Evolutionary conservation across 2,113 vertebrate species (phyloP), one percentile per base, ranked within the genome.

Genomic region (Gambusia holbrooki): DNA sequence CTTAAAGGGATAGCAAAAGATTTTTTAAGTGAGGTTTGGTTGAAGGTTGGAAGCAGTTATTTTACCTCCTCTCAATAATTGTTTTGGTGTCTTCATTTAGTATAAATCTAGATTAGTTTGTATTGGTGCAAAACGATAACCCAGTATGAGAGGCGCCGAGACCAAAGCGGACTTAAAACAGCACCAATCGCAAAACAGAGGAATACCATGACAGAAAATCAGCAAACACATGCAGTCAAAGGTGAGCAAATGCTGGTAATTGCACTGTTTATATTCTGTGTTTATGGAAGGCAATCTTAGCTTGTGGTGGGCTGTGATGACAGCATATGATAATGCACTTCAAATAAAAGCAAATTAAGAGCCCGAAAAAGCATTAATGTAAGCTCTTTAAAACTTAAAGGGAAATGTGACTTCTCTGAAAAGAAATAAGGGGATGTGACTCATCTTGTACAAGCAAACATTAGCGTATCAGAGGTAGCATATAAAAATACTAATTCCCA

Each of bases 381-480:
- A 30, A 29, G 45, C 28, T 28, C 19, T 17, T 32, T 29, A 48
- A 63, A 77, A 32, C 35, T 48, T 60, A 73, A 58, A 70, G 37
- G 63, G n/a, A 13, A 27, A 11, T 67, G 51, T 74, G 62, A 73
- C 64, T 28, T 69, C 14, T 66, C 48, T 30, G 13, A 29, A 37
- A 45, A 68, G 68, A 61, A 4, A 0, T 33, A 69, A 40, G 61
- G 0, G 25, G 30, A 30, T 4, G 11, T 11, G 62, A 32, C 15
- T 65, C 33, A 65, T 65, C 63, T 37, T 12, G 62, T 68, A 58
- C 51, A n/a, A 58, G 51, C 22, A 54, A 61, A 35, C 37, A 54
- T 77, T 68, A 61, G 67, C 69, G 64, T 22, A 48, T 71, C 48
- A 17, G 22, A 70, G 1, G 1, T 15, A 73, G 48, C 17, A 81